phyloP scores from a whole-genome alignment of 2,888 invertebrate species.

The Limenitis arthemis region DNA sequence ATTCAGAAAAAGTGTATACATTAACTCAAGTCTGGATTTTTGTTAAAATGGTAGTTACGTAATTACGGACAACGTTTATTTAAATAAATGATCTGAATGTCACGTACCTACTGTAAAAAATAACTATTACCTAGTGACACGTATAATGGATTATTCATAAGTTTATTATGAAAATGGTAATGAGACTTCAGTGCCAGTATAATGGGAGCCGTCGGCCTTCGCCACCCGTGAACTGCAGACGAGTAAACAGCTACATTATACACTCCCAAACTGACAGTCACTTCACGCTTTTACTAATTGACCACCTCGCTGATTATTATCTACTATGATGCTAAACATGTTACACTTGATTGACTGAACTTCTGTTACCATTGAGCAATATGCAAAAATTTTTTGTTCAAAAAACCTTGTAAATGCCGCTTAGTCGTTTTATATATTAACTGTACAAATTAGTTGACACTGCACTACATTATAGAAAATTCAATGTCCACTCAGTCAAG shows the following conservation, averaged over 20 bases:
- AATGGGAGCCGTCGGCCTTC: constrained; percentile 58
- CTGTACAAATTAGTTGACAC: too few relatives aligned
- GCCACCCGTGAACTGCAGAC: constrained; percentile 43
- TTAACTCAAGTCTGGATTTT: too few relatives aligned
- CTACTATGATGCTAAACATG: constrained; percentile 49
- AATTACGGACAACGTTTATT: constrained; percentile 2
- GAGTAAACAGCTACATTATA: constrained; percentile 35
- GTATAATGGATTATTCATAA: constrained; percentile 56
- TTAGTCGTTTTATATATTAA: background rate
- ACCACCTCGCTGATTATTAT: constrained; percentile 57
- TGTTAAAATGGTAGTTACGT: background rate
- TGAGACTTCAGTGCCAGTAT: constrained; percentile 44
- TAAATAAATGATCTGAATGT: constrained; percentile 5
- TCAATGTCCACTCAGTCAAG: too few relatives aligned
- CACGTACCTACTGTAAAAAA: constrained; percentile 21
- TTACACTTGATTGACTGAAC: constrained; percentile 52
- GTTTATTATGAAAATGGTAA: constrained; percentile 59
- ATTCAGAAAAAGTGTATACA: too few relatives aligned
- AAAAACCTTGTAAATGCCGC: constrained; percentile 21
- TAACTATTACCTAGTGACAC: constrained; percentile 23
- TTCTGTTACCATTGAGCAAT: constrained; percentile 39
- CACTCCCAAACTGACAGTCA: constrained; percentile 59
- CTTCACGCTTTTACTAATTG: constrained; percentile 67
- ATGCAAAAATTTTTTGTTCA: constrained; percentile 39
- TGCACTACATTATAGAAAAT: too few relatives aligned